phyloP scores from a whole-genome alignment of 2,888 invertebrate genomes.

The Carpatolechia fugitivella region DNA sequence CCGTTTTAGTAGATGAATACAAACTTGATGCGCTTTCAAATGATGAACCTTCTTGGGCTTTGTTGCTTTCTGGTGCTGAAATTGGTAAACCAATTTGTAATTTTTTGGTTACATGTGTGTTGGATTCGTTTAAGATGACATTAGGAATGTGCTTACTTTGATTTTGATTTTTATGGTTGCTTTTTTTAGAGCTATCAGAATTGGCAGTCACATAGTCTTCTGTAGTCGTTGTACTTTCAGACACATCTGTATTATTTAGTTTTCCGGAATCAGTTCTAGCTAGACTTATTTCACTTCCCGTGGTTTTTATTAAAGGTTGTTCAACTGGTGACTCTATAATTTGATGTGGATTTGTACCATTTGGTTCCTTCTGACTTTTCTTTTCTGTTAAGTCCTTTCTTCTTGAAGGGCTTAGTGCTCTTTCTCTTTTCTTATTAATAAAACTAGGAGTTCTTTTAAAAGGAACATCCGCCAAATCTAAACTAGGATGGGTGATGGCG shows the following conservation, averaged over 20 bases:
- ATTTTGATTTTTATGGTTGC: slow-evolving; percentile 69
- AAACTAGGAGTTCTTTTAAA: slow-evolving; percentile 73
- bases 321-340: slow-evolving; percentile 61
- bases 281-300: slow-evolving; percentile 70
- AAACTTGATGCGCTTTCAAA: slow-evolving; percentile 92
- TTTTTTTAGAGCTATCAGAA: slow-evolving; percentile 85
- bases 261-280: slow-evolving; percentile 86
- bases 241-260: slow-evolving; percentile 86
- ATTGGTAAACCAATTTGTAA: slow-evolving; percentile 26
- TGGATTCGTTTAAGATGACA: not conserved
- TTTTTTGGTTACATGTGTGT: not conserved
- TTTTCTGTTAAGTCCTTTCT: slow-evolving; percentile 65
- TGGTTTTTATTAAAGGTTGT: slow-evolving; percentile 51
- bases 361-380: slow-evolving; percentile 66
- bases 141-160: slow-evolving; percentile 52
- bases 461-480: slow-evolving; percentile 70
- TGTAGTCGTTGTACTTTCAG: slow-evolving; percentile 91
- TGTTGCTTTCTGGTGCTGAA: slow-evolving; percentile 79
- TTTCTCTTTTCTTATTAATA: slow-evolving; percentile 72
- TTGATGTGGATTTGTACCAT: slow-evolving; percentile 61
- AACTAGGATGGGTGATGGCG: slow-evolving; percentile 78
- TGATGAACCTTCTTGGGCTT: slow-evolving; percentile 87
- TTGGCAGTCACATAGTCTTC: slow-evolving; percentile 94
- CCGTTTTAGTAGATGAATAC: slow-evolving; percentile 87
- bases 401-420: slow-evolving; percentile 73